Evolutionary conservation across 2,888 invertebrate genomes (phyloP).

Genomic region (Rhogogaster chlorosoma): DNA sequence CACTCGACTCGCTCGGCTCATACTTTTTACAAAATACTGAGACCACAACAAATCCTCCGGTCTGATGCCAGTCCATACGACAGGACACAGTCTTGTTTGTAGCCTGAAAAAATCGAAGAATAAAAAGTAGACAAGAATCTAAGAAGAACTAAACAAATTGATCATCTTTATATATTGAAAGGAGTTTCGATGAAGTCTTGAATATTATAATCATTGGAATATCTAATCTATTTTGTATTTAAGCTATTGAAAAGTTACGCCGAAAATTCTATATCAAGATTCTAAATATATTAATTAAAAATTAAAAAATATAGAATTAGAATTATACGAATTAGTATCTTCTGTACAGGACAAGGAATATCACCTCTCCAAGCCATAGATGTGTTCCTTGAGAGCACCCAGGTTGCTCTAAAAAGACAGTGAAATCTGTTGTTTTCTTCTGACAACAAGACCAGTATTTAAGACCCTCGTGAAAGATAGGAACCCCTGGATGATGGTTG

Average conservation of each 20-base stretch:
- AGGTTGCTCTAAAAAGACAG: conserved; percentile 92
- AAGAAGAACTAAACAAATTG: not conserved
- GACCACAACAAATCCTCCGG: conserved; percentile 89
- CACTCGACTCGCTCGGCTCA: conserved; percentile 86
- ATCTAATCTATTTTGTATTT: conserved; percentile 4
- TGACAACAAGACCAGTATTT: conserved; percentile 99
- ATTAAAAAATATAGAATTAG: not conserved
- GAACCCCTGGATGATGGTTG: conserved; percentile 91
- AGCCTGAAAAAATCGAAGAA: conserved; percentile 78
- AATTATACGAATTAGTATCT: not conserved
- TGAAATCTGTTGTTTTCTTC: conserved; percentile 94
- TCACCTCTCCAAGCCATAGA: conserved; percentile 89
- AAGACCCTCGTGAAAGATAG: conserved; percentile 97
- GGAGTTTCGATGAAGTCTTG: not conserved
- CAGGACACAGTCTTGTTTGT: conserved; percentile 83
- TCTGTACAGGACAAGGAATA: not conserved
- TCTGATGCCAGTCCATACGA: conserved; percentile 98
- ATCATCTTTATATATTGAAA: not conserved
- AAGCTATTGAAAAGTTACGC: not conserved
- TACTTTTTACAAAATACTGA: conserved; percentile 96
- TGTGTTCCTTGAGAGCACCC: conserved; percentile 94
- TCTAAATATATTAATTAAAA: not conserved
- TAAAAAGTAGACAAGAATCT: not conserved
- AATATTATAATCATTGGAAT: not conserved
- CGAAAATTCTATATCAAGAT: conserved; percentile 37